phyloP scores from a whole-genome alignment of 2,797 vertebrate genomes.

The Gymnopithys bicolor region DNA sequence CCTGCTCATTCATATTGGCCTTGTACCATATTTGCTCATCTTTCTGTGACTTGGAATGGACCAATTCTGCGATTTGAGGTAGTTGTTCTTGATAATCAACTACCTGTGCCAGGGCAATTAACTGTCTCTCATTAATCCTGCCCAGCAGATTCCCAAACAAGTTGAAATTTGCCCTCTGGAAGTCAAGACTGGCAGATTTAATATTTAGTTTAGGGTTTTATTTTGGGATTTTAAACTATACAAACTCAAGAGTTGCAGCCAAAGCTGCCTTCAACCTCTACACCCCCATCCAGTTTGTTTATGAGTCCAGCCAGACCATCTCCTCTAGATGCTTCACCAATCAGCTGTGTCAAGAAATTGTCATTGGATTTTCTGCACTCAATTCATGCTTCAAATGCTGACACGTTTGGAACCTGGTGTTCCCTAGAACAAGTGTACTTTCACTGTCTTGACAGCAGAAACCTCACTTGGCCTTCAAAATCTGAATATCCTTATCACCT shows the following conservation, averaged over 20 bases:
- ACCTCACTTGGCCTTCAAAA: neutral
- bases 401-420: neutral
- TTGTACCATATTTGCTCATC: neutral
- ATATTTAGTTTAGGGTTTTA: neutral
- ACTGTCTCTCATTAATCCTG: neutral
- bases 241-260: neutral
- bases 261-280: neutral
- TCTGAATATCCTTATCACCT: conserved; percentile 40
- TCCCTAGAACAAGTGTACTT: neutral
- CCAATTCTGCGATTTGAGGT: neutral
- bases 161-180: neutral
- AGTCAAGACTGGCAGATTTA: neutral
- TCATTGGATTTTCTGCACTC: neutral
- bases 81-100: neutral
- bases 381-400: neutral
- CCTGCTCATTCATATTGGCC: neutral
- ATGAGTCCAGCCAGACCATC: neutral
- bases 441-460: neutral
- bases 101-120: neutral
- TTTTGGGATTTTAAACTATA: neutral
- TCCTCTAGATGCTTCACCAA: neutral
- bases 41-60: neutral
- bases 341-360: neutral
- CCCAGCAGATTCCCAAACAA: neutral
- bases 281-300: neutral